Conservation (phyloP, 2,797 vertebrate species). For the Enteromius viviparus region DNA sequence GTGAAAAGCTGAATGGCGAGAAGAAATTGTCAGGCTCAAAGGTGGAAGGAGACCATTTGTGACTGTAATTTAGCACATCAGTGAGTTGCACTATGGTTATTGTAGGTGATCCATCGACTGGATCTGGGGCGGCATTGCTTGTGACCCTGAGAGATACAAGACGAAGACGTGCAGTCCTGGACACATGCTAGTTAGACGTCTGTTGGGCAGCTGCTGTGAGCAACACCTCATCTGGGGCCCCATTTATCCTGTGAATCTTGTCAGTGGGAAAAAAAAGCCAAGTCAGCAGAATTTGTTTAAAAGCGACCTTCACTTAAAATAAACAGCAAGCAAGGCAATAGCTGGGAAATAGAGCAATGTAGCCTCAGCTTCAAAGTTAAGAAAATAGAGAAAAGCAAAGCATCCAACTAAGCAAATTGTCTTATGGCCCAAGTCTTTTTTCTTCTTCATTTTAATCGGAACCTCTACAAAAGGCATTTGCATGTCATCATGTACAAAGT, state of each 20-base stretch:
- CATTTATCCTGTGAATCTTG: conserved; percentile 27
- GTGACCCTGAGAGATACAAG: conserved; percentile 22
- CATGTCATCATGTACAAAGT: conserved; percentile 56
- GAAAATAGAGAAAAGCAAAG: background rate
- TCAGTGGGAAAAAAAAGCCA: conserved; percentile 17
- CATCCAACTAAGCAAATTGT: background rate
- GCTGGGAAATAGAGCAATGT: background rate
- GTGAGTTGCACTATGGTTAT: conserved; percentile 70
- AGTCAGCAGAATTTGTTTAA: conserved; percentile 45
- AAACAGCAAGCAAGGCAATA: conserved; percentile 21
- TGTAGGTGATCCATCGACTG: conserved; percentile 70
- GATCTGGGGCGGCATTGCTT: conserved; percentile 29
- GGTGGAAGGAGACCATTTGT: conserved; percentile 70
- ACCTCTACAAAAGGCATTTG: conserved; percentile 55
- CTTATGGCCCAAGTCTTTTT: conserved; percentile 34
- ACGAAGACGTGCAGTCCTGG: conserved; percentile 4
- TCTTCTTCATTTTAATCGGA: background rate
- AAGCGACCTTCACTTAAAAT: conserved; percentile 12
- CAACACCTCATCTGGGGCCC: conserved; percentile 5
- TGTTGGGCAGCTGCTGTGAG: conserved; percentile 34
- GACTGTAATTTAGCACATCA: conserved; percentile 79
- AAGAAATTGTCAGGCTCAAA: conserved; percentile 56
- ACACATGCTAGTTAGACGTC: background rate
- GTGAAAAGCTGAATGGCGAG: conserved; percentile 63
- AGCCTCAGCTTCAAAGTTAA: background rate